phyloP scores from a whole-genome alignment of 2,888 invertebrate genomes.

The Yponomeuta malinellus region DNA sequence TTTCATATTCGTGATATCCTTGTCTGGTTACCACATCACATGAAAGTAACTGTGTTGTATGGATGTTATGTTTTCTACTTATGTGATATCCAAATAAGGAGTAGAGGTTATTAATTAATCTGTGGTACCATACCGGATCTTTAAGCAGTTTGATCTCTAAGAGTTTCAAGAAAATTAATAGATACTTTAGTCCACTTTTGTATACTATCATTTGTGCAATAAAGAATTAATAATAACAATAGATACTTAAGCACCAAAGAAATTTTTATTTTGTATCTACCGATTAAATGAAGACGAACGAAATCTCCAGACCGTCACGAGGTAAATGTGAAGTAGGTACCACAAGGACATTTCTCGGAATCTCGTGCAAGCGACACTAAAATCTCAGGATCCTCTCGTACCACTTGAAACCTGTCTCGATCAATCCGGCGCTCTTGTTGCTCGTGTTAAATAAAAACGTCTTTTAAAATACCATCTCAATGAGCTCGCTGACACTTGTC shows the following conservation, averaged over 20 bases:
- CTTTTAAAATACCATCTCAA: constrained; percentile 71
- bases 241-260: neutral
- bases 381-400: neutral
- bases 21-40: no score
- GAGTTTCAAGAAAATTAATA: no score
- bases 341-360: constrained; percentile 69
- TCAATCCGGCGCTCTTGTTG: constrained; percentile 71
- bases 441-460: constrained; percentile 72
- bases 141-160: no score
- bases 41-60: no score
- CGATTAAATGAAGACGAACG: neutral
- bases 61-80: neutral
- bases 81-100: neutral
- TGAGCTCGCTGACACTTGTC: constrained; percentile 70
- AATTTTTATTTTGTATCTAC: neutral
- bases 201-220: no score
- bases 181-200: no score
- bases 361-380: constrained; percentile 43
- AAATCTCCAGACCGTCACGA: neutral
- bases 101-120: no score
- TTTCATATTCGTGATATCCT: neutral
- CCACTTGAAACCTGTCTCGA: constrained; percentile 73
- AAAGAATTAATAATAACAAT: no score
- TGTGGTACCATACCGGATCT: no score
- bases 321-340: constrained; percentile 40